Conservation (phyloP, 2,113 vertebrate species). For the Empidonax alnorum region DNA sequence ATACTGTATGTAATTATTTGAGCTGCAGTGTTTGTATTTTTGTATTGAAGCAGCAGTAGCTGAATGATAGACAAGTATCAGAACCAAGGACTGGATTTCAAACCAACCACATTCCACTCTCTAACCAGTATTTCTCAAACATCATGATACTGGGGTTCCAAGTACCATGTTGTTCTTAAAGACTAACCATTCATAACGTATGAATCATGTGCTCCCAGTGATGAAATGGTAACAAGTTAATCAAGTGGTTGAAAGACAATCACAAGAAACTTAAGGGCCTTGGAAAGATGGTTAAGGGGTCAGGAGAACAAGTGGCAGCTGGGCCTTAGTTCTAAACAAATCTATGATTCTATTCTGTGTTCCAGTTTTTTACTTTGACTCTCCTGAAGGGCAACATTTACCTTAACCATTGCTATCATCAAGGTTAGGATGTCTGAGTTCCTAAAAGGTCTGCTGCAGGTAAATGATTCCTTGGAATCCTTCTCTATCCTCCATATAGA, state of each 20-base stretch:
- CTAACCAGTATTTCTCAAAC: not conserved
- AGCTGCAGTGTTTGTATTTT: not conserved
- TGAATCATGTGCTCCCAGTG: not conserved
- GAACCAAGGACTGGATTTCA: not conserved
- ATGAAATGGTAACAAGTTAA: not conserved
- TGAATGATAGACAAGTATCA: not conserved
- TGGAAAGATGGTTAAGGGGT: not conserved
- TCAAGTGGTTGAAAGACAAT: too few species aligned
- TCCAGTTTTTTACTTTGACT: not conserved
- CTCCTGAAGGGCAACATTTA: not conserved
- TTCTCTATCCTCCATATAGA: not conserved
- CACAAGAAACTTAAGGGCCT: not conserved
- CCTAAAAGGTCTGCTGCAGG: not conserved
- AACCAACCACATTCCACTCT: accelerated
- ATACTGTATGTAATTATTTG: not conserved
- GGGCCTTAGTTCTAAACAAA: not conserved
- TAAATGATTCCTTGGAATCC: not conserved
- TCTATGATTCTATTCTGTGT: not conserved
- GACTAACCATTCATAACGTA: not conserved
- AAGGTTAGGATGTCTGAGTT: not conserved
- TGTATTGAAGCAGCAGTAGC: not conserved
- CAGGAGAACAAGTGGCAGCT: not conserved
- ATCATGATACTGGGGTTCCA: not conserved
- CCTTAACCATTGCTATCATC: not conserved
- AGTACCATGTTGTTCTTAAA: not conserved